phyloP scores from a whole-genome alignment of 2,888 invertebrate genomes.

The Anarsia innoxiella region DNA sequence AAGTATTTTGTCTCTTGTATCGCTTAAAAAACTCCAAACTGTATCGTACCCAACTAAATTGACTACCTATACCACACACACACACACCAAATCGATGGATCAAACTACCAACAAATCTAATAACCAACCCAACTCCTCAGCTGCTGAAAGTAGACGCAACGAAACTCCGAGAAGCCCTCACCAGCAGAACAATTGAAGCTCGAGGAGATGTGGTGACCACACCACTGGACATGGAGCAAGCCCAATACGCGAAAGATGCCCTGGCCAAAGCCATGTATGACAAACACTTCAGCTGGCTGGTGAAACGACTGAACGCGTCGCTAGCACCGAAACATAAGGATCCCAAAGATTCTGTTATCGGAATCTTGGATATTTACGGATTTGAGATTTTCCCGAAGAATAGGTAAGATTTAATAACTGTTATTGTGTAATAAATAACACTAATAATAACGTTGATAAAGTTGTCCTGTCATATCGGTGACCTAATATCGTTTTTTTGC shows the following conservation, averaged over 20 bases:
- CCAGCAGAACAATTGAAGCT: constrained; percentile 90
- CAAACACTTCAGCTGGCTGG: constrained; percentile 93
- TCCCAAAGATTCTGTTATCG: constrained; percentile 82
- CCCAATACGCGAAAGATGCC: constrained; percentile 91
- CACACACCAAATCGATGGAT: no score
- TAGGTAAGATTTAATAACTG: constrained; percentile 77
- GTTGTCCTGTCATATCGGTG: no score
- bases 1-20: no score
- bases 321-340: constrained; percentile 76
- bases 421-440: no score
- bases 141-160: constrained; percentile 82
- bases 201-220: constrained; percentile 88
- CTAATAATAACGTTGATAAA: no score
- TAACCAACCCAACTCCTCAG: no score
- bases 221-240: constrained; percentile 86
- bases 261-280: constrained; percentile 94
- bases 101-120: no score
- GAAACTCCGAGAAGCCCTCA: constrained; percentile 82
- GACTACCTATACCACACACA: no score
- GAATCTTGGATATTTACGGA: constrained; percentile 95
- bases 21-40: no score
- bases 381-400: constrained; percentile 95
- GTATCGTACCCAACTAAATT: no score
- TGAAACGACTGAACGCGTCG: constrained; percentile 84
- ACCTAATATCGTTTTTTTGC: no score